These are phyloP conservation scores for Bradypodion pumilum DNA, from an alignment of 2,797 vertebrate genomes.

Conservation along the genomic window DNA sequence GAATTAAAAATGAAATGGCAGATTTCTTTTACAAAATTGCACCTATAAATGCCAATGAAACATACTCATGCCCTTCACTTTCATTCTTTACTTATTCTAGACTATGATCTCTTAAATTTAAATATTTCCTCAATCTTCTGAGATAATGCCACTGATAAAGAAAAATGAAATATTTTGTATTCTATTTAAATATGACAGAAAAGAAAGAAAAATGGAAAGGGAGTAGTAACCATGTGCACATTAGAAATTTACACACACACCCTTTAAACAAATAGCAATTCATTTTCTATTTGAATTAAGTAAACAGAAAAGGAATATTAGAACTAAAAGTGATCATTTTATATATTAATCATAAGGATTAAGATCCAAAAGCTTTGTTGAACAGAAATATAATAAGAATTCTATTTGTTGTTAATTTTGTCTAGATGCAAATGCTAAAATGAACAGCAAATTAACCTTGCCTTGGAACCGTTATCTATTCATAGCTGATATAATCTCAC, in stretches of 20 bases:
- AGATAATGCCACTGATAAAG: slow-evolving; percentile 51
- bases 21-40: background rate
- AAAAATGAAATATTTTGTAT: slow-evolving; percentile 50
- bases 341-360: slow-evolving; percentile 79
- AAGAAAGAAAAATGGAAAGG: slow-evolving; percentile 64
- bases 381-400: slow-evolving; percentile 81
- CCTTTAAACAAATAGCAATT: slow-evolving; percentile 72
- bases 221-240: slow-evolving; percentile 47
- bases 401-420: slow-evolving; percentile 77
- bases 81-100: slow-evolving; percentile 18
- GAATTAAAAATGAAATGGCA: background rate
- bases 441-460: slow-evolving; percentile 80
- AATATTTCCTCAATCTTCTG: slow-evolving; percentile 44
- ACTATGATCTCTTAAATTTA: slow-evolving; percentile 55
- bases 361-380: slow-evolving; percentile 77
- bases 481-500: slow-evolving; percentile 75
- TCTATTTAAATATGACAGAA: slow-evolving; percentile 54
- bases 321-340: slow-evolving; percentile 67
- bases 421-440: slow-evolving; percentile 75
- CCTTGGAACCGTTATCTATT: slow-evolving; percentile 73
- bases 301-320: slow-evolving; percentile 73
- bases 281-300: slow-evolving; percentile 77
- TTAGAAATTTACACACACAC: slow-evolving; percentile 62
- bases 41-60: slow-evolving; percentile 17
- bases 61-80: background rate